phyloP scores from a whole-genome alignment of 2,888 invertebrate genomes.

The Lasioglossum calceatum region DNA sequence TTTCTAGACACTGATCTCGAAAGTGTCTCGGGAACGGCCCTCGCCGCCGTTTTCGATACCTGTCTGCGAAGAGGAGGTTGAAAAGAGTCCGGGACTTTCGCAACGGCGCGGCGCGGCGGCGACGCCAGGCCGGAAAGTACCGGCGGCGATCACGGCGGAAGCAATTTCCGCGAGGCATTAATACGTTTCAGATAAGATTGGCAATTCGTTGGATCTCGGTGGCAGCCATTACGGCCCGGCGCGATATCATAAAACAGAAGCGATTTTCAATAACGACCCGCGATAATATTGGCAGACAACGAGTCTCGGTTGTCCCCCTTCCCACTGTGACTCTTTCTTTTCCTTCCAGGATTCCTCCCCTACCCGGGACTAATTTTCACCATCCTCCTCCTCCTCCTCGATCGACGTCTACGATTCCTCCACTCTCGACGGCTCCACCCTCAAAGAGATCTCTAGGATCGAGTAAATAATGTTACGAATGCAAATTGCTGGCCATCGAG shows the following conservation, averaged over 20 bases:
- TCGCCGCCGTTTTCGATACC: background rate
- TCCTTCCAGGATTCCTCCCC: background rate
- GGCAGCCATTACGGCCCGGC: constrained; percentile 42
- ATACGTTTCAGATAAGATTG: constrained; percentile 59
- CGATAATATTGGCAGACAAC: constrained; percentile 59
- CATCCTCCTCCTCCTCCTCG: constrained; percentile 2
- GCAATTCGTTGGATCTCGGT: constrained; percentile 52
- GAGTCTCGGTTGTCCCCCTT: constrained; percentile 17
- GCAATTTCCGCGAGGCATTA: constrained; percentile 52
- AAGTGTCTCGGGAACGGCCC: background rate
- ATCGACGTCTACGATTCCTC: constrained; percentile 1
- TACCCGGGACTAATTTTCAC: constrained; percentile 21
- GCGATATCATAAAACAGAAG: constrained; percentile 63
- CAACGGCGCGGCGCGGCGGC: background rate
- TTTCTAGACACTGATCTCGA: constrained; percentile 21
- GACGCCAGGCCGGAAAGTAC: constrained; percentile 25
- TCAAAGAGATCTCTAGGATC: constrained; percentile 52
- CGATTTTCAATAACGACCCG: constrained; percentile 63
- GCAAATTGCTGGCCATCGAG: constrained; percentile 58
- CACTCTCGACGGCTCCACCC: background rate
- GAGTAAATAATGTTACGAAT: constrained; percentile 64
- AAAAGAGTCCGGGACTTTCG: background rate
- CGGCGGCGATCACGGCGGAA: constrained; percentile 26
- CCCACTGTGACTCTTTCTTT: background rate
- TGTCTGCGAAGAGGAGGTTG: background rate